phyloP scores from a whole-genome alignment of 1,140 invertebrate genomes.

The Conus ventricosus region DNA sequence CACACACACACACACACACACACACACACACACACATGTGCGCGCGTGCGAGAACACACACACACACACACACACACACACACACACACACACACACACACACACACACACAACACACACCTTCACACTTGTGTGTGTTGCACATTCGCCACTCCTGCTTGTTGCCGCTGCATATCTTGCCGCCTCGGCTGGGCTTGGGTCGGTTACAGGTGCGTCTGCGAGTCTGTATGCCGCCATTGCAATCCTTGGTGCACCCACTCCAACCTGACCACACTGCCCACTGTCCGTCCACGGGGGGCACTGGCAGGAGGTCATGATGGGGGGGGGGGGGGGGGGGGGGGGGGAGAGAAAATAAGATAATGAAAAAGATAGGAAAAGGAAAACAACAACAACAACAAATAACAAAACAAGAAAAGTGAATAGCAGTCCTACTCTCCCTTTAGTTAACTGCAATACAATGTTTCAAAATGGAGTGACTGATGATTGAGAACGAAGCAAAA shows the following conservation, averaged over 20 bases:
- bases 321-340: too few relatives aligned
- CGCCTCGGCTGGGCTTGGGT: conserved; percentile 51
- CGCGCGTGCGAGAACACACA: too few relatives aligned
- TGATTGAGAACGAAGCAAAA: too few relatives aligned
- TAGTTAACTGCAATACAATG: too few relatives aligned
- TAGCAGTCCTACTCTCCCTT: too few relatives aligned
- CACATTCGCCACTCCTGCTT: conserved; percentile 66
- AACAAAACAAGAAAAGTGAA: too few relatives aligned
- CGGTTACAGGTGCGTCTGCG: conserved; percentile 58
- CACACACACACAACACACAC: conserved; percentile 28
- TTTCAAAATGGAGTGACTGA: too few relatives aligned
- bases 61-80: not conserved
- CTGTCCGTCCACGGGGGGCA: conserved; percentile 57
- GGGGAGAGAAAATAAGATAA: too few relatives aligned
- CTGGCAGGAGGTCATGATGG: not conserved
- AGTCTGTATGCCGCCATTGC: conserved; percentile 67
- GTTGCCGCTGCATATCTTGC: conserved; percentile 59
- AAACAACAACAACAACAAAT: too few relatives aligned
- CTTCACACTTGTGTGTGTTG: conserved; percentile 63
- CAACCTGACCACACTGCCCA: conserved; percentile 69
- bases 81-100: not conserved
- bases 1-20: not conserved
- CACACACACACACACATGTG: not conserved
- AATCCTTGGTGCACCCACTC: conserved; percentile 62
- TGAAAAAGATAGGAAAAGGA: too few relatives aligned